phyloP scores from a whole-genome alignment of 2,113 vertebrate species.

The Corythornis madagascariensis region DNA sequence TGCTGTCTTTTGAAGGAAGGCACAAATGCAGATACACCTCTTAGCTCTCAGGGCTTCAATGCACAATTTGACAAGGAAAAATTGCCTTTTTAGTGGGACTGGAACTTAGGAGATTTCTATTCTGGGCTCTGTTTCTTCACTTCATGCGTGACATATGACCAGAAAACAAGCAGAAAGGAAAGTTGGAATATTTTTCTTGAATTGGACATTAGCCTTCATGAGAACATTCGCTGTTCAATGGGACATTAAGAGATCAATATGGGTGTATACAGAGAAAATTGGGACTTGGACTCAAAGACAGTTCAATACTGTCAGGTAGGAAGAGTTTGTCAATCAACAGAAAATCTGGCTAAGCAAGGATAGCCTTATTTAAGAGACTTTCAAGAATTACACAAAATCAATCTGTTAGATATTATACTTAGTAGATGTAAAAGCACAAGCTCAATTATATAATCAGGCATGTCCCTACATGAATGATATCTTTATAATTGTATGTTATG shows the following conservation, averaged over 20 bases:
- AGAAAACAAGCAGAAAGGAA: background rate
- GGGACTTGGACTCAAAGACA: background rate
- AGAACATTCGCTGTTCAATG: background rate
- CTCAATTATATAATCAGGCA: slow-evolving; percentile 36
- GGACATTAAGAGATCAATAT: background rate
- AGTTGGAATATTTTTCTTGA: background rate
- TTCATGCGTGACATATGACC: background rate
- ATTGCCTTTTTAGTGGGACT: background rate
- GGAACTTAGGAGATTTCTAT: background rate
- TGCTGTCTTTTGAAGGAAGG: background rate
- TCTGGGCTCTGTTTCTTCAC: background rate
- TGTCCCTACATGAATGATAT: slow-evolving; percentile 22
- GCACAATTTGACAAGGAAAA: background rate
- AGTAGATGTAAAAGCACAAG: background rate
- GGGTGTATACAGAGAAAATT: background rate
- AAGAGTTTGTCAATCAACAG: background rate
- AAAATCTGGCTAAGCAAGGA: background rate
- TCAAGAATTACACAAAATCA: slow-evolving; percentile 2
- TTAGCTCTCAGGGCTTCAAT: background rate
- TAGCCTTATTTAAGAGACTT: background rate
- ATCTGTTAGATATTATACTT: slow-evolving; percentile 7
- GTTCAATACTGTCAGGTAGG: background rate
- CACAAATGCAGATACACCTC: background rate
- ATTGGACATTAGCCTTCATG: background rate
- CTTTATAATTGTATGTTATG: slow-evolving; percentile 13